These are phyloP conservation scores for Amphipyra berbera DNA, from an alignment of 2,888 invertebrate species.

Conservation along the genomic window DNA sequence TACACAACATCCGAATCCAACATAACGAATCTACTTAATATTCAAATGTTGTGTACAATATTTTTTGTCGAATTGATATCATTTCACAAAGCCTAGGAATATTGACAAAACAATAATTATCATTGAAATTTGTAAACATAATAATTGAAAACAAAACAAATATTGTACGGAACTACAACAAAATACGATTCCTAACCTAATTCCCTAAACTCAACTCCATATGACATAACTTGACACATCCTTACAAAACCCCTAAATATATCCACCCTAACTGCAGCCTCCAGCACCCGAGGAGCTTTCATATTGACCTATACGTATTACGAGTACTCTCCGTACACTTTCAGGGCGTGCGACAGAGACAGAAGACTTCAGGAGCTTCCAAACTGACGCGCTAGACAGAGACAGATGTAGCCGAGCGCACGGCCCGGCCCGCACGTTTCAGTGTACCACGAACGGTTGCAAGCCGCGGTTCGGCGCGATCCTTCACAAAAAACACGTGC, in stretches of 20 bases:
- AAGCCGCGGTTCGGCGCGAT: slow-evolving; percentile 73
- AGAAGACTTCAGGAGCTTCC: slow-evolving; percentile 55
- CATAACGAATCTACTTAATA: no score
- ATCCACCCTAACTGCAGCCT: slow-evolving; percentile 87
- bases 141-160: neutral
- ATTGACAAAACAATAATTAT: no score
- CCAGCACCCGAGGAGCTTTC: slow-evolving; percentile 88
- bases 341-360: slow-evolving; percentile 80
- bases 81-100: no score
- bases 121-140: neutral
- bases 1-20: no score
- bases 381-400: slow-evolving; percentile 65
- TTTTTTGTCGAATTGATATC: no score
- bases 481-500: slow-evolving; percentile 65
- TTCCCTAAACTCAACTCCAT: slow-evolving; percentile 26
- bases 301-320: slow-evolving; percentile 90
- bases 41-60: no score
- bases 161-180: neutral
- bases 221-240: slow-evolving; percentile 59
- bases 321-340: slow-evolving; percentile 85
- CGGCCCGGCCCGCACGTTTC: slow-evolving; percentile 81
- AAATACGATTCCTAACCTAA: slow-evolving; percentile 21
- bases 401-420: slow-evolving; percentile 71
- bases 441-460: slow-evolving; percentile 80
- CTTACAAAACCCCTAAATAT: slow-evolving; percentile 53